phyloP scores from a whole-genome alignment of 2,113 vertebrate genomes.

The Alectura lathami region DNA sequence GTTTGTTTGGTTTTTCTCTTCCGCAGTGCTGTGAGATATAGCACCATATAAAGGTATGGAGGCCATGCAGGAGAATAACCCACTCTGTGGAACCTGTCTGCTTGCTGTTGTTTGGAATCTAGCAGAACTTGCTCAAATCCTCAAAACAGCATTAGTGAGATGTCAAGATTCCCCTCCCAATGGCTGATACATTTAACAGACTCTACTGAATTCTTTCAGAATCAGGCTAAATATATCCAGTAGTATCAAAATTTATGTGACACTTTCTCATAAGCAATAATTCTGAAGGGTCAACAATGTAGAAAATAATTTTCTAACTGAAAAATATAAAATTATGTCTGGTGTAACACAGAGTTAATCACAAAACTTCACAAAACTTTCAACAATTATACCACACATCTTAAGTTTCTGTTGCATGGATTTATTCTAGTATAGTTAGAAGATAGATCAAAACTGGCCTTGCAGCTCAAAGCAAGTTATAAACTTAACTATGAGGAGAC shows the following conservation, averaged over 20 bases:
- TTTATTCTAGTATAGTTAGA: background rate
- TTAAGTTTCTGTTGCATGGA: background rate
- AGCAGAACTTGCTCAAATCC: background rate
- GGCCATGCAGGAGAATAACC: background rate
- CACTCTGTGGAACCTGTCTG: background rate
- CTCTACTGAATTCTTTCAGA: background rate
- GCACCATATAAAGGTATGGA: background rate
- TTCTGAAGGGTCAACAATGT: background rate
- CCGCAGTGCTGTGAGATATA: background rate
- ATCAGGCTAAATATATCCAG: background rate
- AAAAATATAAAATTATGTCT: background rate
- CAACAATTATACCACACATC: background rate
- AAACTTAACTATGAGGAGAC: conserved; percentile 39
- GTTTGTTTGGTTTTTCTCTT: background rate
- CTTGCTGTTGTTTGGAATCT: background rate
- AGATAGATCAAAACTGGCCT: conserved; percentile 43
- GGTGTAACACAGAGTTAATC: background rate
- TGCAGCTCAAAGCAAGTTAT: conserved; percentile 42
- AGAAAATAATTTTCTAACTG: background rate
- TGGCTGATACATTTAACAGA: background rate
- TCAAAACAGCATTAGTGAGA: background rate
- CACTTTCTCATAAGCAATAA: background rate
- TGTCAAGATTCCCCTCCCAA: background rate
- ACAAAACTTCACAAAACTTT: background rate
- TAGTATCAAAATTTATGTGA: background rate